phyloP scores from a whole-genome alignment of 1,140 invertebrate genomes.

The Aphelenchoides avenae region DNA sequence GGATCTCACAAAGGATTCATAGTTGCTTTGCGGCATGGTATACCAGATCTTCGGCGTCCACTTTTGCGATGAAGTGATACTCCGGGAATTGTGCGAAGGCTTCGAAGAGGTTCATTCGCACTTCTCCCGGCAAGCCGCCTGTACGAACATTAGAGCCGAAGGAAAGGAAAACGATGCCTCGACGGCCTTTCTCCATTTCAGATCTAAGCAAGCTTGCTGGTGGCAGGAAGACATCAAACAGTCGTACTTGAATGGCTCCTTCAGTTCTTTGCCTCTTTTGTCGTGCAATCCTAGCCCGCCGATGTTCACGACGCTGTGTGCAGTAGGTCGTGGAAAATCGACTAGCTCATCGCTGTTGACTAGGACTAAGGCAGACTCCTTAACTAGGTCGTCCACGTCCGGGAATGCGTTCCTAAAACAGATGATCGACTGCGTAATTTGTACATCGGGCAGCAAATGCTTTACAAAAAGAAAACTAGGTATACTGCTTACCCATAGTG shows the following conservation, averaged over 20 bases:
- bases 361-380: constrained; percentile 13
- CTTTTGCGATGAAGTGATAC: constrained; percentile 24
- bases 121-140: background rate
- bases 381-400: constrained; percentile 10
- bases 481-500: too few relatives aligned
- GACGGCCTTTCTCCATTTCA: too few relatives aligned
- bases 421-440: too few relatives aligned
- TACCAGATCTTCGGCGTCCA: constrained; percentile 2
- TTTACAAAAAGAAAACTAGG: too few relatives aligned
- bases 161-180: constrained; percentile 19
- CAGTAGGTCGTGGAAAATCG: constrained; percentile 19
- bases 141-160: constrained; percentile 20
- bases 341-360: constrained; percentile 20
- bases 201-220: too few relatives aligned
- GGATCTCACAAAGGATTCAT: too few relatives aligned
- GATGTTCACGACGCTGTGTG: constrained; percentile 17
- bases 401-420: constrained; percentile 27
- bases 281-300: constrained; percentile 17
- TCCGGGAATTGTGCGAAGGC: constrained; percentile 6
- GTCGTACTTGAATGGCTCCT: too few relatives aligned
- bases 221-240: too few relatives aligned
- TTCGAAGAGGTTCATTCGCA: constrained; percentile 18
- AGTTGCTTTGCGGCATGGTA: too few relatives aligned
- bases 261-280: too few relatives aligned
- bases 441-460: too few relatives aligned